Evolutionary conservation across 2,797 vertebrate species (phyloP), one percentile per base, ranked within the genome.

Genomic region (Dipus sagitta): DNA sequence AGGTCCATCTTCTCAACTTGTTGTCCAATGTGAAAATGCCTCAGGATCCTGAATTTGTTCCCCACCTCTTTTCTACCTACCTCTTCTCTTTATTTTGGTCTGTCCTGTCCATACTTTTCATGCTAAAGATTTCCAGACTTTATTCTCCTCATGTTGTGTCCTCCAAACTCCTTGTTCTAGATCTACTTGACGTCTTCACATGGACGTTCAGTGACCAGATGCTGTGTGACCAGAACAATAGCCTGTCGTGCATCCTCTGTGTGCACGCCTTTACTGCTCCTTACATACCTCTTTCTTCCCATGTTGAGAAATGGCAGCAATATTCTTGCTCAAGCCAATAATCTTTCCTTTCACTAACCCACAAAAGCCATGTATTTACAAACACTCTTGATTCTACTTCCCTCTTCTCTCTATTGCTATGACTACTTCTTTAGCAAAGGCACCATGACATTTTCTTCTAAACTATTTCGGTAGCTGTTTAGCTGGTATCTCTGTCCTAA

Each of bases 351-450:
- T 81, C 15, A 67, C 12, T 84, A 18, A 90, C 32, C 18, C 47
- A 79, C 17, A 64, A 58, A 67, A 83, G 11, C 17, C 28, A 74
- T 60, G 64, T 81, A 70, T 85, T 58, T 80, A 64, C 14, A 68
- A 83, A 67, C n/a, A 18, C 62, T 38, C 23, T 30, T 65, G 80
- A 62, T 52, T 70, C 62, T 79, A 34, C 11, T 30, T 54, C 34
- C 47, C 76, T 62, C 2, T 86, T 68, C 62, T 83, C 23, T 77
- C 10, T 8, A 38, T 88, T 90, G 90, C 38, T 30, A 12, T 42
- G 42, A 79, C 47, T 67, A 76, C 47, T 71, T 80, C 34, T 42
- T 92, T 79, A 84, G 74, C 30, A 76, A 90, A 87, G 81, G 79
- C 6, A 65, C 60, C 3, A 17, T 68, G 23, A 42, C 28, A 17